Evolutionary conservation across 2,797 vertebrate species (phyloP).

Genomic region (Nothura maculosa): DNA sequence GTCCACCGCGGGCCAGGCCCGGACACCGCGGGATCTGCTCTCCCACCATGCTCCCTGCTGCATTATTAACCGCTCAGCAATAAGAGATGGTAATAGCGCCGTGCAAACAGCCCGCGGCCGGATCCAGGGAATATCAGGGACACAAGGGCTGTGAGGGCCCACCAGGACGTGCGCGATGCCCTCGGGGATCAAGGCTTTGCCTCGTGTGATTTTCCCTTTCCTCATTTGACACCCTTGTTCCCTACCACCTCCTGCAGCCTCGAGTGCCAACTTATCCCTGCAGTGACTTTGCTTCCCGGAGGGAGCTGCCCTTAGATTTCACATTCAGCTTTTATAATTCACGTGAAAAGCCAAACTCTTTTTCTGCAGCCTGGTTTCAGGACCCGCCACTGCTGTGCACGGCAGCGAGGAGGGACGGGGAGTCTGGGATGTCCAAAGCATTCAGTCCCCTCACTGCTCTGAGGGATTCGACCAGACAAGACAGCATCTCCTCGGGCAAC

Average conservation of each 20-base stretch:
- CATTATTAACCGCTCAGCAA: fast-evolving
- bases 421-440: neutral
- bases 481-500: neutral
- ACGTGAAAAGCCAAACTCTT: neutral
- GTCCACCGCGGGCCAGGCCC: too few relatives aligned
- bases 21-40: too few relatives aligned
- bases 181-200: neutral
- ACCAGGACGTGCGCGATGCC: fast-evolving
- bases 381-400: fast-evolving
- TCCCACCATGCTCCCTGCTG: neutral
- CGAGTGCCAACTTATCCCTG: neutral
- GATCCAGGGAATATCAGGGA: neutral
- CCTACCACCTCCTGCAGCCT: fast-evolving
- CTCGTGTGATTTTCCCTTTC: neutral
- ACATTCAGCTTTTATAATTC: fast-evolving
- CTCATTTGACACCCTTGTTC: neutral
- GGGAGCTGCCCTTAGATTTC: fast-evolving
- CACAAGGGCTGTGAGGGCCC: fast-evolving
- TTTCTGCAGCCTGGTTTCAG: neutral
- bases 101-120: too few relatives aligned
- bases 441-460: neutral
- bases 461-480: neutral
- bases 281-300: fast-evolving
- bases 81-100: neutral
- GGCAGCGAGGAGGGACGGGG: fast-evolving